Evolutionary conservation across 2,888 invertebrate genomes (phyloP).

Genomic region (Parnassius glacialis): DNA sequence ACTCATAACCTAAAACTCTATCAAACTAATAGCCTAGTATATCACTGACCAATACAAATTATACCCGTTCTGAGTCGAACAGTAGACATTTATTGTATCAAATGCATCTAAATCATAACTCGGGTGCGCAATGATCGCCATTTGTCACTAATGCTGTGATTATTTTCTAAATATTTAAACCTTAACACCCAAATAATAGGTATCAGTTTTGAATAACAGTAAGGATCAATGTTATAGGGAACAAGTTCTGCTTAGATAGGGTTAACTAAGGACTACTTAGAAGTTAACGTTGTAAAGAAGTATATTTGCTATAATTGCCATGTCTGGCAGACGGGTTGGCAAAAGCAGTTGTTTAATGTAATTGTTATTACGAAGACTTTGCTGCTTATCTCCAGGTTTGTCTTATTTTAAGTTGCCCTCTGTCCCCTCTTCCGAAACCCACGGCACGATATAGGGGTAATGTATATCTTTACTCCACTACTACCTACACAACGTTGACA

Average conservation of each 20-base stretch:
- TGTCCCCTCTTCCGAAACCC: no score
- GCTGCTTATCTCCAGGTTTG: no score
- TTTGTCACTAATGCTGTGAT: constrained; percentile 34
- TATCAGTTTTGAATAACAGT: not conserved
- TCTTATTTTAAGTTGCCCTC: no score
- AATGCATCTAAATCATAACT: constrained; percentile 49
- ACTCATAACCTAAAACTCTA: constrained; percentile 34
- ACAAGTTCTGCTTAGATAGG: constrained; percentile 1
- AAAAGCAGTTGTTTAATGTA: no score
- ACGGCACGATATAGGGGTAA: no score
- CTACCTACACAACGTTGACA: no score
- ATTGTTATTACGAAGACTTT: no score
- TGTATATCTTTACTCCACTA: no score
- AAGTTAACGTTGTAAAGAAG: not conserved
- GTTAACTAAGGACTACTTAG: constrained; percentile 2
- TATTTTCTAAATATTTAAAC: constrained; percentile 7
- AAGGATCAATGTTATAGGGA: constrained; percentile 5
- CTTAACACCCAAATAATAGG: constrained; percentile 15
- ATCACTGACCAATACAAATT: constrained; percentile 50
- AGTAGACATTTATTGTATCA: constrained; percentile 43
- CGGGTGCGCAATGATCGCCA: constrained; percentile 35
- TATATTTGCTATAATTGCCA: no score
- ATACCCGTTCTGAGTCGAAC: constrained; percentile 38
- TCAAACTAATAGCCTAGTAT: constrained; percentile 38
- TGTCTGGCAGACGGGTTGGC: no score